Percentiles rank a stretch among this genome's conserved stretches.
phyloP scores from a whole-genome alignment of 1,140 invertebrate species.

The Drosophila santomea region DNA sequence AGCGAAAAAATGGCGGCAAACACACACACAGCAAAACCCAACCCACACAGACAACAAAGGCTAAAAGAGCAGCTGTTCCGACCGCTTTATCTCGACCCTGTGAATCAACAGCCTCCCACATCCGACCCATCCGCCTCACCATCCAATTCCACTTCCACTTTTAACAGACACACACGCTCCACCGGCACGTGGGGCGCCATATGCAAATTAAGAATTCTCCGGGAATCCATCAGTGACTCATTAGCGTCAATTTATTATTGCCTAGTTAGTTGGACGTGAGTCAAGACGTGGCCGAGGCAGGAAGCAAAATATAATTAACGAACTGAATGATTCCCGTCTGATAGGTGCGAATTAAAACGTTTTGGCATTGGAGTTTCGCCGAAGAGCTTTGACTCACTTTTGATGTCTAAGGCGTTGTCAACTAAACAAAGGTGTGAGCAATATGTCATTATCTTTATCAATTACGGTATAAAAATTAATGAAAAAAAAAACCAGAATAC shows the following conservation, averaged over 20 bases:
- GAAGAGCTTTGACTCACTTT: conserved; percentile 17
- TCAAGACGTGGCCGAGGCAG: conserved; percentile 20
- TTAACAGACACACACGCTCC: conserved; percentile 15
- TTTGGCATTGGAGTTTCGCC: neutral
- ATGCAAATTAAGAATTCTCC: conserved; percentile 33
- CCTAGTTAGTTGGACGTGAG: conserved; percentile 30
- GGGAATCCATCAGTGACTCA: conserved; percentile 48
- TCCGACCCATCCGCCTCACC: conserved; percentile 9
- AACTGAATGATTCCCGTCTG: neutral
- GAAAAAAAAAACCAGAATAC: no score
- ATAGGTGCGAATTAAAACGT: conserved; percentile 11
- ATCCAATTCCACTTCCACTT: neutral
- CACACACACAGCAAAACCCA: conserved; percentile 3
- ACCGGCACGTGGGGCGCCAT: conserved; percentile 22
- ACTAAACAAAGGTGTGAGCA: neutral
- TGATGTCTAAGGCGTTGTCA: neutral
- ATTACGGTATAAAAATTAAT: no score
- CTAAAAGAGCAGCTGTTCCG: conserved; percentile 42
- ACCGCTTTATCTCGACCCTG: conserved; percentile 1
- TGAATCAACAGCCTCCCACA: conserved; percentile 52
- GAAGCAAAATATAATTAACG: conserved; percentile 32
- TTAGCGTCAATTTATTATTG: conserved; percentile 27
- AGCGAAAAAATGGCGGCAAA: conserved; percentile 49
- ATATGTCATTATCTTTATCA: neutral
- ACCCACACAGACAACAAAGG: conserved; percentile 1